phyloP scores from a whole-genome alignment of 2,113 vertebrate genomes.

The Carlito syrichta region DNA sequence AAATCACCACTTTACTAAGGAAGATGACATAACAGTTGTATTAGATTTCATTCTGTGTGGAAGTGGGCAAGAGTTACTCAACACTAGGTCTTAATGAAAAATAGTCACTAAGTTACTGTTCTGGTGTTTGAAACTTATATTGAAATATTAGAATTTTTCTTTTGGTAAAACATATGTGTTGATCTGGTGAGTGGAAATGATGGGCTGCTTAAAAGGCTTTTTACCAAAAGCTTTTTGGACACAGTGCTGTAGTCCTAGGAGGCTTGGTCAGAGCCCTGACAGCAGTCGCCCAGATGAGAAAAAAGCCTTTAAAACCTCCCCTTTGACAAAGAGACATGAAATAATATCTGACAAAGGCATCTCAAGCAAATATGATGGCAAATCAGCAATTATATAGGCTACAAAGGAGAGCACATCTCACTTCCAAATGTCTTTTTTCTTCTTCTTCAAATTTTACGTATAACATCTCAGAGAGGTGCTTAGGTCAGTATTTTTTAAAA shows the following conservation, averaged over 20 bases:
- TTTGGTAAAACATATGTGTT: conserved; percentile 72
- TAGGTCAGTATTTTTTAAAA: conserved; percentile 90
- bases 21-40: background rate
- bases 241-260: conserved; percentile 77
- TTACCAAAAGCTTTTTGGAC: conserved; percentile 79
- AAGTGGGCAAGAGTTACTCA: conserved; percentile 11
- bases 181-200: conserved; percentile 79
- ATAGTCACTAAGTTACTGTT: background rate
- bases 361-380: conserved; percentile 84
- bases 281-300: conserved; percentile 76
- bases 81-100: conserved; percentile 37
- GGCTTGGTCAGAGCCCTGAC: conserved; percentile 79
- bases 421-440: conserved; percentile 76
- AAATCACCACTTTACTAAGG: conserved; percentile 30
- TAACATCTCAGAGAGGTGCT: conserved; percentile 87
- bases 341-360: conserved; percentile 78
- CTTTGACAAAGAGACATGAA: conserved; percentile 79
- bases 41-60: background rate
- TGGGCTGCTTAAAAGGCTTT: conserved; percentile 79
- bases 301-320: conserved; percentile 79
- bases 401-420: conserved; percentile 79
- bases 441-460: conserved; percentile 78
- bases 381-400: conserved; percentile 85
- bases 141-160: conserved; percentile 43
- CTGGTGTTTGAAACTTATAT: background rate